phyloP scores from a whole-genome alignment of 2,113 vertebrate species.

The Coptodon rendalli region DNA sequence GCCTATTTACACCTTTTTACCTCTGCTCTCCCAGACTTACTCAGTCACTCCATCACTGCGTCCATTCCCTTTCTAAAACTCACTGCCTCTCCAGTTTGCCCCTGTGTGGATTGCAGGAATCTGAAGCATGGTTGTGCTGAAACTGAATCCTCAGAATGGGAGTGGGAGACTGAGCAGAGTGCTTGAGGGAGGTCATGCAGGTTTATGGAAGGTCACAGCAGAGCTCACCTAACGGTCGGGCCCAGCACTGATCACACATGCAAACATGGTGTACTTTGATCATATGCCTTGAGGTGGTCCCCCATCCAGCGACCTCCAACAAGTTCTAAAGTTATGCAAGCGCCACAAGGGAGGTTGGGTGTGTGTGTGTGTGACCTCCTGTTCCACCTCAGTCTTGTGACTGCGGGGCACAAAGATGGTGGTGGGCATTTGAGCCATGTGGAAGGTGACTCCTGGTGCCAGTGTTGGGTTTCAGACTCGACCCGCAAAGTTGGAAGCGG shows the following conservation, averaged over 20 bases:
- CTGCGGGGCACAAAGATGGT: constrained; percentile 12
- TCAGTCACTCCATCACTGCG: background rate
- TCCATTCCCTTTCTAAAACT: constrained; percentile 23
- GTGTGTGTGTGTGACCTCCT: background rate
- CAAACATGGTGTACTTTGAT: constrained; percentile 19
- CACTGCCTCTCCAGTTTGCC: constrained; percentile 26
- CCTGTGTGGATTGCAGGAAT: constrained; percentile 32
- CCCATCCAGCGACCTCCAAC: background rate
- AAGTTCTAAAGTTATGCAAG: constrained; percentile 20
- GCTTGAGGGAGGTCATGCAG: constrained; percentile 14
- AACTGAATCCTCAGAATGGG: constrained; percentile 47
- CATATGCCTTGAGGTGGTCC: background rate
- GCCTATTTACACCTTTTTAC: constrained; percentile 11
- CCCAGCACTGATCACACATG: constrained; percentile 13
- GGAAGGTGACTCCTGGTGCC: constrained; percentile 67
- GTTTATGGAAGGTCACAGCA: constrained; percentile 31
- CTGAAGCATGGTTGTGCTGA: constrained; percentile 26
- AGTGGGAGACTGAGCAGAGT: background rate
- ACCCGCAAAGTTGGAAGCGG: constrained; percentile 32
- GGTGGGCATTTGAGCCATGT: constrained; percentile 35
- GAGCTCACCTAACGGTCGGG: constrained; percentile 1
- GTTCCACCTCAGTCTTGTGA: constrained; percentile 51
- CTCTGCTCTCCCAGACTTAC: background rate
- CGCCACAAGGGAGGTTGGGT: background rate
- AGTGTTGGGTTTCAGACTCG: constrained; percentile 61